phyloP scores from a whole-genome alignment of 2,113 vertebrate species.

The Artemisiospiza belli region DNA sequence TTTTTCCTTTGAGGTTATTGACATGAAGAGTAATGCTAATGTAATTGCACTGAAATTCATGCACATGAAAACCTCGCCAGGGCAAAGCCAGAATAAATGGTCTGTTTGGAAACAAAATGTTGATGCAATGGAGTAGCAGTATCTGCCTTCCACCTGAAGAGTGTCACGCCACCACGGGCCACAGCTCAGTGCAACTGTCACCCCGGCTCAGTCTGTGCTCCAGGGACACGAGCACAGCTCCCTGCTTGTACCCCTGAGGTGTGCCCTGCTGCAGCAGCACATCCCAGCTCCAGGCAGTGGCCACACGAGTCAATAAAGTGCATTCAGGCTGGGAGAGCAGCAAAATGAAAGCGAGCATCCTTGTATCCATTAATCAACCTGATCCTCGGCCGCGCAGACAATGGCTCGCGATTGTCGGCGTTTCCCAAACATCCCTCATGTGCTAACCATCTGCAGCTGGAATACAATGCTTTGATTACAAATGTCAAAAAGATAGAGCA shows the following conservation, averaged over 20 bases:
- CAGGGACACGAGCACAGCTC: background rate
- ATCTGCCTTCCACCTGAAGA: background rate
- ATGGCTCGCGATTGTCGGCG: slow-evolving; percentile 3
- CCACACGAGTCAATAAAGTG: background rate
- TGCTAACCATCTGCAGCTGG: slow-evolving; percentile 63
- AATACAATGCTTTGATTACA: slow-evolving; percentile 65
- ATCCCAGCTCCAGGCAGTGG: background rate
- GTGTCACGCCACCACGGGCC: background rate
- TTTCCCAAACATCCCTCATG: slow-evolving; percentile 50
- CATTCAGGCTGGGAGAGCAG: background rate
- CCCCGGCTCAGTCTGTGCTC: background rate
- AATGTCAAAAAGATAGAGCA: slow-evolving; percentile 75
- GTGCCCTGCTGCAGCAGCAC: background rate
- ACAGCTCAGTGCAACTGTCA: accelerated
- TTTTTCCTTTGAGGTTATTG: background rate
- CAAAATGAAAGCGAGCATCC: background rate
- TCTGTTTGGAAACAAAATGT: background rate
- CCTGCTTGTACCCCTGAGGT: background rate
- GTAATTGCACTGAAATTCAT: slow-evolving; percentile 49
- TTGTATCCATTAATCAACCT: slow-evolving; percentile 35
- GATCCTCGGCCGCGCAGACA: background rate
- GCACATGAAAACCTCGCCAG: slow-evolving; percentile 24
- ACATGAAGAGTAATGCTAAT: slow-evolving; percentile 34
- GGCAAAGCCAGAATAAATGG: background rate
- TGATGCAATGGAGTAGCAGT: background rate